These are phyloP conservation scores for Anastrepha ludens DNA, from an alignment of 1,140 invertebrate genomes.

Conservation along the genomic window DNA sequence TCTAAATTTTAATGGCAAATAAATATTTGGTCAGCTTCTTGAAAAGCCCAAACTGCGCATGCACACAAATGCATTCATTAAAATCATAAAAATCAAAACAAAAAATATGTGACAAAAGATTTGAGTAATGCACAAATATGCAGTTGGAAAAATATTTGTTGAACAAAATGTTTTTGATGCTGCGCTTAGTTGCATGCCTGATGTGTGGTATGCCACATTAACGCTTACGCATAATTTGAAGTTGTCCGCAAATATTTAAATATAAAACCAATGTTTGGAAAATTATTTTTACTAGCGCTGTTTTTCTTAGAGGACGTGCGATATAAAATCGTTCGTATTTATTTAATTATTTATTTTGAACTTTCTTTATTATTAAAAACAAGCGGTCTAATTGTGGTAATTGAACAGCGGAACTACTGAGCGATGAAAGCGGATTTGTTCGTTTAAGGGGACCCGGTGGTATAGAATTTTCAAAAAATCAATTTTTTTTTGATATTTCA, in stretches of 20 bases:
- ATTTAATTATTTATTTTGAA: no score
- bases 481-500: no score
- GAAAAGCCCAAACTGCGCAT: neutral
- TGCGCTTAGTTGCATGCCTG: neutral
- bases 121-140: no score
- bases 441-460: no score
- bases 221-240: constrained; percentile 48
- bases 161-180: neutral
- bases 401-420: no score
- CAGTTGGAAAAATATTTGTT: neutral
- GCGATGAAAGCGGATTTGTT: no score
- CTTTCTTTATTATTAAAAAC: no score
- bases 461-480: no score
- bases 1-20: constrained; percentile 43
- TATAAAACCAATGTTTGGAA: neutral
- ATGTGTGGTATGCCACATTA: constrained; percentile 41
- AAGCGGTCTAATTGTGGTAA: no score
- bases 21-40: constrained; percentile 45
- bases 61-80: neutral
- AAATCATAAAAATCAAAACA: neutral
- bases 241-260: constrained; percentile 14
- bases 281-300: neutral
- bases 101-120: neutral
- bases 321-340: no score
- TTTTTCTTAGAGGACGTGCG: neutral